Percentiles rank a stretch among this genome's conserved stretches.
These are phyloP conservation scores for Cyanoramphus novaezelandiae DNA, from an alignment of 2,113 vertebrate species.

Conservation along the genomic window DNA sequence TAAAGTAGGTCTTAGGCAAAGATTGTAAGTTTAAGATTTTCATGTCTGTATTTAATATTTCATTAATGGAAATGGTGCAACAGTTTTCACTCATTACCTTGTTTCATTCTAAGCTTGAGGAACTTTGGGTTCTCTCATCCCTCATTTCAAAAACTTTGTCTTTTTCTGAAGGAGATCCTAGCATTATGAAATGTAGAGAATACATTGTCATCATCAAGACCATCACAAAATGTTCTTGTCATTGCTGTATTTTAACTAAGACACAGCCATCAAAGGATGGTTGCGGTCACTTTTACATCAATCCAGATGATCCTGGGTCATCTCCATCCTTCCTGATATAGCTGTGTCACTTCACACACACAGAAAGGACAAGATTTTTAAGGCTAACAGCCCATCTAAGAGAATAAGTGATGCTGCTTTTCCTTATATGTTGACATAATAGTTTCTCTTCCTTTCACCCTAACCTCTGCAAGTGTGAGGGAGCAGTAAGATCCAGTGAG, in stretches of 20 bases:
- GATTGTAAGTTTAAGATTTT: not conserved
- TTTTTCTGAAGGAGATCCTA: not conserved
- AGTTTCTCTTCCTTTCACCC: not conserved
- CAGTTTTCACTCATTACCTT: not conserved
- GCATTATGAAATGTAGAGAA: not conserved
- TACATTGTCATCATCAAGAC: not conserved
- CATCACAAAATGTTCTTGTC: not conserved
- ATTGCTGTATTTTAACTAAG: not conserved
- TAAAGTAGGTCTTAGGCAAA: not conserved
- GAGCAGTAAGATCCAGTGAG: not conserved
- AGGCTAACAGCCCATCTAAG: not conserved
- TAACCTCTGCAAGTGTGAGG: not conserved
- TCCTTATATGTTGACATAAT: not conserved
- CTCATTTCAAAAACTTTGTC: not conserved
- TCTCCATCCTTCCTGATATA: not conserved
- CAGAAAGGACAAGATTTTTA: not conserved
- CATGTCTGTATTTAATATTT: not conserved
- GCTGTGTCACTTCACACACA: not conserved
- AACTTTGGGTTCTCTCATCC: accelerated
- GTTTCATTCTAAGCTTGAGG: not conserved
- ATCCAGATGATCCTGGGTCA: not conserved
- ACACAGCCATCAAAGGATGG: not conserved
- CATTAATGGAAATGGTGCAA: not conserved
- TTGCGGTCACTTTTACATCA: not conserved
- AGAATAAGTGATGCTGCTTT: not conserved